These are phyloP conservation scores for Patiria pectinifera DNA, from an alignment of 53 echinoderm and acorn worm species.

Conservation along the genomic window DNA sequence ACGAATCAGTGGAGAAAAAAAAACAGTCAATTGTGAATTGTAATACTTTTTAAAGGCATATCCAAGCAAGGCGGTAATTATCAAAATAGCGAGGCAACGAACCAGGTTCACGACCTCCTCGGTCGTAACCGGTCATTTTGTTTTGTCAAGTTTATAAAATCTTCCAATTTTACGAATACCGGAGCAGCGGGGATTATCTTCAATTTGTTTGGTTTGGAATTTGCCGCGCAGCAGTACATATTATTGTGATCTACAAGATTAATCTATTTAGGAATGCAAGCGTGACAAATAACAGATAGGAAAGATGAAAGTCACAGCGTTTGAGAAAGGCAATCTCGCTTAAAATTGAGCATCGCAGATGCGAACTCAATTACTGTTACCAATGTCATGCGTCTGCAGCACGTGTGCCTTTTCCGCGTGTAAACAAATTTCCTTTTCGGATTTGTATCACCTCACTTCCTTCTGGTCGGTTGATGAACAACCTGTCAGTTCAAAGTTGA, in stretches of 20 bases:
- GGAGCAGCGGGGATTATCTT: neutral
- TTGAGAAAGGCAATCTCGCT: neutral
- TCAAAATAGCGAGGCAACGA: neutral
- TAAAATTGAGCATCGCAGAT: neutral
- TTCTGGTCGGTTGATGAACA: neutral
- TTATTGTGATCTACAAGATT: too few relatives aligned
- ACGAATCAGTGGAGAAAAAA: too few relatives aligned
- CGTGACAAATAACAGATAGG: neutral
- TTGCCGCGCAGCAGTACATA: neutral
- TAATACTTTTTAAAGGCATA: neutral
- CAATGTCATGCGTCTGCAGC: neutral
- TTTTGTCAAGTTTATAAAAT: neutral
- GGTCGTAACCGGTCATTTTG: neutral
- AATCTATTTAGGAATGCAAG: too few relatives aligned
- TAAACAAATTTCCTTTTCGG: neutral
- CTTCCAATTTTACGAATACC: neutral
- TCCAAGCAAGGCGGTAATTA: neutral
- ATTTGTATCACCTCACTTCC: neutral
- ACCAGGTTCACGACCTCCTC: neutral
- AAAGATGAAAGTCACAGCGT: neutral
- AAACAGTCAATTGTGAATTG: too few relatives aligned
- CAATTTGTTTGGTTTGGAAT: slow-evolving; percentile 25
- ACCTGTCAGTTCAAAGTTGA: neutral
- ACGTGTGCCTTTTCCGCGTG: neutral
- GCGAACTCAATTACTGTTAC: neutral